A percentile compares a stretch with the other conserved stretches of the same genome.
Evolutionary conservation across 2,113 vertebrate genomes (phyloP).

Genomic region (Rhinolophus sinicus): DNA sequence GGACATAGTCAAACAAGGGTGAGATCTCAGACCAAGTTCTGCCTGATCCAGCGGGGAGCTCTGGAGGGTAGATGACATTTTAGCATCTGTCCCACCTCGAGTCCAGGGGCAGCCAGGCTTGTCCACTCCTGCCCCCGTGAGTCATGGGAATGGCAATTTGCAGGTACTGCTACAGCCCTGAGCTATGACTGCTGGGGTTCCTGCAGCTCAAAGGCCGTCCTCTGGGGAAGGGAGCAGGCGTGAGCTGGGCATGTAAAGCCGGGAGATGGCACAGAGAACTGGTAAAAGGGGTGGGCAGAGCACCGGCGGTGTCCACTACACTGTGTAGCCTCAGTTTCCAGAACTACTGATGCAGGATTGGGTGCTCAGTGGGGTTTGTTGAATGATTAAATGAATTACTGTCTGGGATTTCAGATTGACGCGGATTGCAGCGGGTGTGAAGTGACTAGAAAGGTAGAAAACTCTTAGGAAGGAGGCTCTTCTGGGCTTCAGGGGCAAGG

Average conservation of each 20-base stretch:
- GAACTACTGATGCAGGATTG: background rate
- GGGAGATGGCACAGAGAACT: background rate
- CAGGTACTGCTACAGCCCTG: background rate
- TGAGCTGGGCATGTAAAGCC: background rate
- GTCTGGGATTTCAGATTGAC: background rate
- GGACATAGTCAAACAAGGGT: background rate
- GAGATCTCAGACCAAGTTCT: background rate
- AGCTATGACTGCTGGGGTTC: fast-evolving
- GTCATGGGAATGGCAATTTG: background rate
- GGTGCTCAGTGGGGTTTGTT: background rate
- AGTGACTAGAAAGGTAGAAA: background rate
- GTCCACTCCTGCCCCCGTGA: fast-evolving
- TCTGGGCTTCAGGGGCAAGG: background rate
- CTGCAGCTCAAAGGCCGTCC: background rate
- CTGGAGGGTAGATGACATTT: background rate
- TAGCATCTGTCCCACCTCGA: background rate
- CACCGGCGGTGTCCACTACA: fast-evolving
- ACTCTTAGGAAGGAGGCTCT: background rate
- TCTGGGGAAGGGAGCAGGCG: background rate
- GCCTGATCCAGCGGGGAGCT: background rate
- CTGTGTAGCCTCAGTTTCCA: background rate
- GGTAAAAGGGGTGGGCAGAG: background rate
- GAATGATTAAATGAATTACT: background rate
- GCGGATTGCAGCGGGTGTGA: background rate
- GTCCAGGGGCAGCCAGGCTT: background rate